Conservation (phyloP, 2,113 vertebrate genomes). For the Gadus macrocephalus region DNA sequence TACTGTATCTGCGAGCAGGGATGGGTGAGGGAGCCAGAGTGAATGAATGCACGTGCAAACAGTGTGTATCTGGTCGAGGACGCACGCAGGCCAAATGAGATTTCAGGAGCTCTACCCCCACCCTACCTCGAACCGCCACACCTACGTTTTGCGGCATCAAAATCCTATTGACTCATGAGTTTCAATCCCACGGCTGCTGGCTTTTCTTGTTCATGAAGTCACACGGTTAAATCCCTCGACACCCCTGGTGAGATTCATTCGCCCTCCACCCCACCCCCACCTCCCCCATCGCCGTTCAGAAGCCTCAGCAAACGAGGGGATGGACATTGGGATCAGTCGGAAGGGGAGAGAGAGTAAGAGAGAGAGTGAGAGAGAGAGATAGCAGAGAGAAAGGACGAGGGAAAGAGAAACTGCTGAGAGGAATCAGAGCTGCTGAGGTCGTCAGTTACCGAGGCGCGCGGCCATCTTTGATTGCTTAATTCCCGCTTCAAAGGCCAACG, state of each 20-base stretch:
- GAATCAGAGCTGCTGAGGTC: conserved; percentile 53
- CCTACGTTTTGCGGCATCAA: conserved; percentile 49
- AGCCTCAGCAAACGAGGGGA: conserved; percentile 62
- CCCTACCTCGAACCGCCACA: conserved; percentile 40
- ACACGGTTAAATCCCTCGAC: conserved; percentile 56
- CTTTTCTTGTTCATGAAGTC: conserved; percentile 38
- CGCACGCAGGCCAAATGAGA: conserved; percentile 57
- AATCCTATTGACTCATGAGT: conserved; percentile 57
- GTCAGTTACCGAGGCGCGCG: conserved; percentile 22
- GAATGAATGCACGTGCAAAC: conserved; percentile 56
- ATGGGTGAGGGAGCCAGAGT: conserved; percentile 12
- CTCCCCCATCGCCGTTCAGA: conserved; percentile 25
- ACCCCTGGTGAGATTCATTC: conserved; percentile 54
- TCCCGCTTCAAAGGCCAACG: conserved; percentile 31
- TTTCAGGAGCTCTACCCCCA: conserved; percentile 50
- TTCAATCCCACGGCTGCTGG: conserved; percentile 18
- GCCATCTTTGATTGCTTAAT: conserved; percentile 39
- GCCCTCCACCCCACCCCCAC: conserved; percentile 1
- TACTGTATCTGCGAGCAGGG: conserved; percentile 34
- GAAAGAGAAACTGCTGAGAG: conserved; percentile 45
- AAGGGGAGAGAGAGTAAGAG: background rate
- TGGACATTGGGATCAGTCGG: conserved; percentile 56
- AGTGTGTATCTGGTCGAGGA: conserved; percentile 41
- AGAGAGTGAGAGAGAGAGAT: conserved; percentile 24
- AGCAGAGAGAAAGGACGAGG: conserved; percentile 11